Base-by-base conservation (phyloP, 2,797 vertebrate species). In the Pipistrellus pipistrellus region DNA sequence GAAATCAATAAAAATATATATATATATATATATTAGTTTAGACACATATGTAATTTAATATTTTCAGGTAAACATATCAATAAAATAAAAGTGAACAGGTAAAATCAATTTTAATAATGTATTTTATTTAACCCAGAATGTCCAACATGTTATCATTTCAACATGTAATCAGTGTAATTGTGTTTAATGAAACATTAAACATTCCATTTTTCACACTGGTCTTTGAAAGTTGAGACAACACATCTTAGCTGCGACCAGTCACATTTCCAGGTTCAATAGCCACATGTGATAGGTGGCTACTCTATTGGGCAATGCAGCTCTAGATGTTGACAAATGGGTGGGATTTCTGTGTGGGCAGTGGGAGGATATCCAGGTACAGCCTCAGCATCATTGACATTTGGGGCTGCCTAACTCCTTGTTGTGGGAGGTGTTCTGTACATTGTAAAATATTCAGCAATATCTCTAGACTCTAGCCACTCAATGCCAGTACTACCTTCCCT, bases 91-190 rank as follows among this genome's bases (percentile, higher is more conserved):
- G 51, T 18, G 83, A 77, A 51, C 13, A 87, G 17, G 55, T 64
- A 88, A 84, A 73, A 68, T 91, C 41, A 85, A 92, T 59, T 44
- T 85, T 73, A 76, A 68, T 92, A 62, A 62, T 71, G 0, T 48
- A 82, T 80, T 81, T 94, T 82, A 53, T 92, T 92, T 93, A 87
- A 92, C 18, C 30, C 38, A 81, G n/a, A 72, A 44, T 77, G 73
- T 53, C 41, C 25, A 91, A 95, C 83, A 93, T 93, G 53, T 48
- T 91, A 81, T 81, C 25, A 71, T 80, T 75, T 81, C 14, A 84
- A 80, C 20, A 83, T 41, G 10, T 84, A 82, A 85, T 44, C 59
- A n/a, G 30, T 80, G 75, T 69, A 64, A 89, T 87, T 85, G 91
- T 92, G 72, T 86, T 77, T 57, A 85, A 27, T 23, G 75, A 93